Base-by-base conservation (phyloP, 2,888 invertebrate species). In the Aphodius granarius region DNA sequence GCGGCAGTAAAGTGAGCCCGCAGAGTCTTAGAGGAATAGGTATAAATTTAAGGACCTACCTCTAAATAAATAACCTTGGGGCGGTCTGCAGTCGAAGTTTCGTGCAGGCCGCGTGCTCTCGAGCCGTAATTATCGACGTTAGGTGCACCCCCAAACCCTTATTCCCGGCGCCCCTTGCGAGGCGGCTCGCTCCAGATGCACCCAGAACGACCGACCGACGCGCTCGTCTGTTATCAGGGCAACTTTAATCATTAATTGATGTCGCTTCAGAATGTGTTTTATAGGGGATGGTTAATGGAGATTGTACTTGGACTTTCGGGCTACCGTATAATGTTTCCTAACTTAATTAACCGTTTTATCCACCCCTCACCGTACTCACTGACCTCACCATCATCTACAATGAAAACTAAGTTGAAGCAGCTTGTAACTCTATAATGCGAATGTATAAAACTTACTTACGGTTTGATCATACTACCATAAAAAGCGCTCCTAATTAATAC, bases 231-330 rank as follows among this genome's bases (percentile, higher is more conserved):
- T 81, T 81, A 82, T 81, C 81, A 79, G 78, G 79, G 76, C 81
- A 82, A 82, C 82, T 82, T 82, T 81, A 81, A 81, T 81, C 82
- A 81, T 82, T 82, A 82, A 82, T 82, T 82, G 81, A 81, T 81
- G 81, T 82, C 80, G 79, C 78, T 79, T 75, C 80, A 78, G 79
- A 81, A 80, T 79, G 80, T 80, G 81, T 80, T 80, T 81, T 80
- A 80, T 80, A 80, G 77, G 76, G 76, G 75, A 68, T 79, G 79
- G 80, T 81, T 80, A 81, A 80, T 80, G 81, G 80, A 80, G 80
- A 80, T 81, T 80, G 80, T 75, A 72, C 75, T 75, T 74, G 77
- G 77, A 78, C 80, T 79, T 80, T 78, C 79, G 76, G 79, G 72
- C 43, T 75, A 76, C 78, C 79, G 74, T 78, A 78, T 78, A 80